Conservation (phyloP, 2,113 vertebrate species). For the Furnarius figulus region DNA sequence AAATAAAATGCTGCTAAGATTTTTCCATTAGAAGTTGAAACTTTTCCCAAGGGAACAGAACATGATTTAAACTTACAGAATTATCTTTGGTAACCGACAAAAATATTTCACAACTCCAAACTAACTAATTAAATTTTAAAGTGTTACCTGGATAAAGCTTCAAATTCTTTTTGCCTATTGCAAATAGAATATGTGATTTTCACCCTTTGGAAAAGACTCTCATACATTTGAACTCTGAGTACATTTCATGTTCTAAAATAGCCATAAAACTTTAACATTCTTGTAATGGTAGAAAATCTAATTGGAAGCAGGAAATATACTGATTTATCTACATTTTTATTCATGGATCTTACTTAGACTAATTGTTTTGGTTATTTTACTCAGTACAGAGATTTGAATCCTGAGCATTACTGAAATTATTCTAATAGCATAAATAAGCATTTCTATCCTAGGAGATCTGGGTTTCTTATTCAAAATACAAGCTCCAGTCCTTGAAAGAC, state of each 20-base stretch:
- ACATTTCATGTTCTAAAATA: not conserved
- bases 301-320: not conserved
- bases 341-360: not conserved
- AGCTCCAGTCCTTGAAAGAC: not conserved
- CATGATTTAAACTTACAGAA: not conserved
- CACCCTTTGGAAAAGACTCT: not conserved
- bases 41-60: not conserved
- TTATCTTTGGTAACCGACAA: not conserved
- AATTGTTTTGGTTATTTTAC: not conserved
- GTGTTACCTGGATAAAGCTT: not conserved
- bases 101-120: not conserved
- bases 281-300: not conserved
- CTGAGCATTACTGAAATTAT: not conserved
- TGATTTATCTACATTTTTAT: not conserved
- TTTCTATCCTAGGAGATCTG: not conserved
- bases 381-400: not conserved
- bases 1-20: not conserved
- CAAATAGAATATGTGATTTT: not conserved
- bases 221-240: not conserved
- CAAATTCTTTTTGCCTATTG: not conserved
- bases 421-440: not conserved
- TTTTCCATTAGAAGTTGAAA: not conserved
- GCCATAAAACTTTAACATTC: not conserved
- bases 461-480: not conserved
- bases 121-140: not conserved